phyloP scores from a whole-genome alignment of 2,797 vertebrate genomes.

The Oryzias dopingdopingensis region DNA sequence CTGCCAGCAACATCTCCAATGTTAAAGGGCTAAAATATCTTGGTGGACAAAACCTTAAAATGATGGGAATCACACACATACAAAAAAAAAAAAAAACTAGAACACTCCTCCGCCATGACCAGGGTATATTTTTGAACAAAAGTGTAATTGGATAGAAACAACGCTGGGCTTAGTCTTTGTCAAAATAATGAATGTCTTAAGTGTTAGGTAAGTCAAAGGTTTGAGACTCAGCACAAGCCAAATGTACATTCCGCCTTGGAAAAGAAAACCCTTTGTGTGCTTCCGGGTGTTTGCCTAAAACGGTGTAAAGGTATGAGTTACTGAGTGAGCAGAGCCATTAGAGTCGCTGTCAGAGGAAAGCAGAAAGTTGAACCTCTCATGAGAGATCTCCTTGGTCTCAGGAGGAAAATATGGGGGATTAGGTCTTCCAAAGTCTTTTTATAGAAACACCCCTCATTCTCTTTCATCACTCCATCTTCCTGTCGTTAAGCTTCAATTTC shows the following conservation, averaged over 20 bases:
- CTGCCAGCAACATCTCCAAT: too few species aligned
- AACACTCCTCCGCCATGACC: conserved; percentile 14
- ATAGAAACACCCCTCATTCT: conserved; percentile 27
- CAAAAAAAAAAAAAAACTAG: conserved; percentile 21
- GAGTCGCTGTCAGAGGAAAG: conserved; percentile 25
- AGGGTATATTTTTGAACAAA: conserved; percentile 11
- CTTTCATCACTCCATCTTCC: conserved; percentile 9
- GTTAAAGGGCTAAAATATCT: neutral
- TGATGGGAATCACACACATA: conserved; percentile 14
- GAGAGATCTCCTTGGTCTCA: conserved; percentile 33
- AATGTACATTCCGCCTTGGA: conserved; percentile 27
- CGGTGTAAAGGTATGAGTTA: conserved; percentile 34
- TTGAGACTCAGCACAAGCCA: conserved; percentile 10
- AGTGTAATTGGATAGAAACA: conserved; percentile 2
- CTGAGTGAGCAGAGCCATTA: conserved; percentile 25
- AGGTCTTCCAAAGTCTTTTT: conserved; percentile 33
- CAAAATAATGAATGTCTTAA: conserved; percentile 8
- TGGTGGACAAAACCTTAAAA: conserved; percentile 7
- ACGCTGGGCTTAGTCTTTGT: neutral
- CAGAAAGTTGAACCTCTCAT: conserved; percentile 42
- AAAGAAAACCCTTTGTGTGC: conserved; percentile 9
- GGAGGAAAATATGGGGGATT: conserved; percentile 38
- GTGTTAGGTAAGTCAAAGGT: conserved; percentile 10
- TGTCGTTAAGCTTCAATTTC: conserved; percentile 4
- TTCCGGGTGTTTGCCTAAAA: conserved; percentile 29